Evolutionary conservation across 2,113 vertebrate genomes (phyloP).

Genomic region (Ageneiosus marmoratus): DNA sequence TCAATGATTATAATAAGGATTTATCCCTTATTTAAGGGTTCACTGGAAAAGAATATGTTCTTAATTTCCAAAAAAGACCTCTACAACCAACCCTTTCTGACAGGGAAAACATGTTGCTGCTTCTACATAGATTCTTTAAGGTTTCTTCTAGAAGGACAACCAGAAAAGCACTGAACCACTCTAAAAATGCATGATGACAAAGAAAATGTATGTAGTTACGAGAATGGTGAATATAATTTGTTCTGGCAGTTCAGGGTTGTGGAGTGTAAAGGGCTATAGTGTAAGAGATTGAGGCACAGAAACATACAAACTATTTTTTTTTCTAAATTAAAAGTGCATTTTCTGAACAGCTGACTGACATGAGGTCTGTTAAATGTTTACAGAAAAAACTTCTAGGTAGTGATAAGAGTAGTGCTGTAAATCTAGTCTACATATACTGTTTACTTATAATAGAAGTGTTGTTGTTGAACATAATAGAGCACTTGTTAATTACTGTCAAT

Average conservation of each 20-base stretch:
- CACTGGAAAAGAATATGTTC: background rate
- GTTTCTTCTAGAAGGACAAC: background rate
- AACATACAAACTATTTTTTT: background rate
- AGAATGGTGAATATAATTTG: background rate
- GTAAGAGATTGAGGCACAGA: background rate
- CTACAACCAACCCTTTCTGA: background rate
- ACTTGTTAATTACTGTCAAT: background rate
- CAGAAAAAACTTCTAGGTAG: no score
- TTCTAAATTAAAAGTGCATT: background rate
- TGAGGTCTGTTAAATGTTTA: background rate
- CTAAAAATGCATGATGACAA: background rate
- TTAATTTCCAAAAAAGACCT: background rate
- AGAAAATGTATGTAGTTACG: background rate
- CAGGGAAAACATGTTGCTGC: background rate
- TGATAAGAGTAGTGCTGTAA: background rate
- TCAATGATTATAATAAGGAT: background rate
- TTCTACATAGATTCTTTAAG: background rate
- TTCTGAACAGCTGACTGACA: background rate
- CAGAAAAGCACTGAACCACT: no score
- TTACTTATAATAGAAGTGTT: background rate
- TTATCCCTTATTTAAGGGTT: background rate
- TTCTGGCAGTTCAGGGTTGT: background rate
- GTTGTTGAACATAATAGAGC: no score
- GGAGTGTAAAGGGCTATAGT: background rate
- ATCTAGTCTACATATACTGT: no score